phyloP scores from a whole-genome alignment of 2,888 invertebrate genomes.

The Rhorus exstirpatorius region DNA sequence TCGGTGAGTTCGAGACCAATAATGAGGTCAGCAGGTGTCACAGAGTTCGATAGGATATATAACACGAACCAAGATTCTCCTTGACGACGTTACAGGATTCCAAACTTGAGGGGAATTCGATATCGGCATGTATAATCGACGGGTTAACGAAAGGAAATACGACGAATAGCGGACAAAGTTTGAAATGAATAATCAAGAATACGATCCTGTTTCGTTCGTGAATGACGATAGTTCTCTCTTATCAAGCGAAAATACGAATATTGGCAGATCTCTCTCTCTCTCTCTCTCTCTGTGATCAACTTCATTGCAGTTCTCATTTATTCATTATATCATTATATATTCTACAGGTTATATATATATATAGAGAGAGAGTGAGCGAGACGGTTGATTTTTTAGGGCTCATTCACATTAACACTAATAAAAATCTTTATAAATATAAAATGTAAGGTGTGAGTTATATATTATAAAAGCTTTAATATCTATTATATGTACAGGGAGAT shows the following conservation, averaged over 20 bases:
- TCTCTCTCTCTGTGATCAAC: background rate
- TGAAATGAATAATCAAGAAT: slow-evolving; percentile 24
- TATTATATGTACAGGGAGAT: background rate
- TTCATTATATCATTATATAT: background rate
- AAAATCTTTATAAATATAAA: slow-evolving; percentile 18
- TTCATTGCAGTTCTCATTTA: background rate
- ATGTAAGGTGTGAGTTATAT: background rate
- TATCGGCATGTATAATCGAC: slow-evolving; percentile 44
- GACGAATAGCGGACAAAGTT: background rate
- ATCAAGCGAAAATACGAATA: slow-evolving; percentile 15
- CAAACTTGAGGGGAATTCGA: slow-evolving; percentile 38
- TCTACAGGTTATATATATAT: background rate
- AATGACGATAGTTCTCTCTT: background rate
- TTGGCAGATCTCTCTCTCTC: background rate
- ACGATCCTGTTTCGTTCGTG: slow-evolving; percentile 15
- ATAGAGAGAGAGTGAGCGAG: too few species aligned
- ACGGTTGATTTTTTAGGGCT: too few species aligned
- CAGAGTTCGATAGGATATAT: background rate
- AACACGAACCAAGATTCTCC: background rate
- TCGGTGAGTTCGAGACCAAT: background rate
- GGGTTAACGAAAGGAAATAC: slow-evolving; percentile 7
- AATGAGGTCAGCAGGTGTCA: background rate
- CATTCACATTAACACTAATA: too few species aligned
- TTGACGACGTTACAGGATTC: background rate
- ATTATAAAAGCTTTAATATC: slow-evolving; percentile 26